Percentiles rank a stretch among this genome's conserved stretches.
Evolutionary conservation across 2,888 invertebrate genomes (phyloP).

Genomic region (Bellardia bayeri): DNA sequence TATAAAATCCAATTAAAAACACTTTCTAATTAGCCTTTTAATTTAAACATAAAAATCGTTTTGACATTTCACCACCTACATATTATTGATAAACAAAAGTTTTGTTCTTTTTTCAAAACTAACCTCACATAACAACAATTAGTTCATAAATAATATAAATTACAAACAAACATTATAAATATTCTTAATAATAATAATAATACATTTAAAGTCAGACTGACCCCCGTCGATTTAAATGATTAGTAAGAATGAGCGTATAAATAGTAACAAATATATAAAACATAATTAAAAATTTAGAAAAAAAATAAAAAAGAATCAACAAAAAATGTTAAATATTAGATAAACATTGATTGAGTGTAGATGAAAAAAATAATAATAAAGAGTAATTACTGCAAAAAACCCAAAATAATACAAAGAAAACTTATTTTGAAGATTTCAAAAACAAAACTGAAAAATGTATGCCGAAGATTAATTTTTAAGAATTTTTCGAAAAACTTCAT

Average conservation of each 20-base stretch:
- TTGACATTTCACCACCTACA: too few species aligned
- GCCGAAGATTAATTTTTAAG: conserved; percentile 6
- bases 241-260: background rate
- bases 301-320: background rate
- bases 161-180: background rate
- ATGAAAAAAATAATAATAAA: conserved; percentile 14
- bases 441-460: background rate
- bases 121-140: conserved; percentile 26
- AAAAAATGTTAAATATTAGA: conserved; percentile 1
- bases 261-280: conserved; percentile 2
- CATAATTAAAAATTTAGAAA: conserved; percentile 27
- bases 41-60: too few species aligned
- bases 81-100: background rate
- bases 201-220: background rate
- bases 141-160: background rate
- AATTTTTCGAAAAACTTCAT: background rate
- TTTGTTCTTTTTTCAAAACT: conserved; percentile 4
- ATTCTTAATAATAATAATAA: background rate
- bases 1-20: too few species aligned
- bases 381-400: conserved; percentile 27
- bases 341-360: background rate
- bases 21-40: too few species aligned
- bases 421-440: conserved; percentile 5
- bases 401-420: conserved; percentile 36
- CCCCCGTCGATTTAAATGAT: background rate